Conservation (phyloP, 2,797 vertebrate species). For the Nyctibius grandis region DNA sequence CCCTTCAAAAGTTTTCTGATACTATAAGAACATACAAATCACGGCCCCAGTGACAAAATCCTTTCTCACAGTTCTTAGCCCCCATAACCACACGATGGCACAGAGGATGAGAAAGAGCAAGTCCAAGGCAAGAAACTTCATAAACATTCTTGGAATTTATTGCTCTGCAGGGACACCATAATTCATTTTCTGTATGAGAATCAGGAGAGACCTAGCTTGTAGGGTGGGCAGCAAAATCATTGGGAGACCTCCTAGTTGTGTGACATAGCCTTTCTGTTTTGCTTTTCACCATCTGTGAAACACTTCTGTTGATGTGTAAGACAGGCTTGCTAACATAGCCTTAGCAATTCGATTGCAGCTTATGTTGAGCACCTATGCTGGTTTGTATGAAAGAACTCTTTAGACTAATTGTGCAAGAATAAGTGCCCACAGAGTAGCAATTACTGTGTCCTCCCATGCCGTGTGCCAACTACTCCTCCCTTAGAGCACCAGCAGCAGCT, state of each 20-base stretch:
- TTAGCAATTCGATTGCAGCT: not conserved
- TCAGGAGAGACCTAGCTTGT: not conserved
- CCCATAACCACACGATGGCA: not conserved
- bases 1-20: not conserved
- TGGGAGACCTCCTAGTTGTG: not conserved
- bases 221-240: not conserved
- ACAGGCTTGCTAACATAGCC: not conserved
- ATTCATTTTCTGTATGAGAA: not conserved
- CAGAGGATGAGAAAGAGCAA: not conserved
- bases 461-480: not conserved
- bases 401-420: not conserved
- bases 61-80: not conserved
- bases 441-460: not conserved
- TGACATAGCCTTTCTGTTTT: not conserved
- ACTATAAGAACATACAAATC: not conserved
- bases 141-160: not conserved
- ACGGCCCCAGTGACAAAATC: not conserved
- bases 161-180: not conserved
- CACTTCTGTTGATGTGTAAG: not conserved
- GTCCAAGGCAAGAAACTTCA: not conserved
- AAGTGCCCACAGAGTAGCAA: not conserved
- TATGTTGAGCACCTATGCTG: not conserved
- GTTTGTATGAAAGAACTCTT: not conserved
- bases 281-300: not conserved
- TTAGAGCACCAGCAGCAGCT: not conserved